Base-by-base conservation (phyloP, 2,113 vertebrate genomes). In the Nothocercus julius region DNA sequence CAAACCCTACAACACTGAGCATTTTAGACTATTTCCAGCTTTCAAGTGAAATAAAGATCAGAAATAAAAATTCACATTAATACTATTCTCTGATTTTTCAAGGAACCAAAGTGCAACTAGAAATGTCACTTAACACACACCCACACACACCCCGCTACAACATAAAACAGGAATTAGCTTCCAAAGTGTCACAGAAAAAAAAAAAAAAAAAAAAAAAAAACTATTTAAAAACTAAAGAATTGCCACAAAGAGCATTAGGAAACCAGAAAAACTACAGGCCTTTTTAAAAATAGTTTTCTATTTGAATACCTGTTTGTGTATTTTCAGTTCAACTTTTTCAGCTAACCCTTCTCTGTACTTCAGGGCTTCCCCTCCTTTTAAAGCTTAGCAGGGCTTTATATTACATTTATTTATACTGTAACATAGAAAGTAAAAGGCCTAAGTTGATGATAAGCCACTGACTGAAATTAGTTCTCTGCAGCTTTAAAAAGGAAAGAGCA, bases 1-100 rank as follows among this genome's bases (percentile, higher is more conserved):
- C 34, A 84, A 51, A 11, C 38, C 82, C 2, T 13, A 53, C 0
- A 53, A 25, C 16, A 49, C 11, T 1, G 2, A 40, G 66, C 2
- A 1, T 38, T 18, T 4, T 9, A 27, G 7, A 19, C 5, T n/a
- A 11, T 67, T 73, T 69, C 88, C 45, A 67, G 28, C 38, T 64
- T 32, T 82, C 20, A 42, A 42, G 7, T 32, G 21, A 7, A 1
- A 4, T 13, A 17, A 69, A 24, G 17, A 30, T 21, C 19, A 64
- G 38, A 13, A 58, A 27, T 36, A 40, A 19, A 21, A 34, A 40
- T 58, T 32, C 8, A 38, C 11, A 9, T n/a, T 28, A 38, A 24
- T 38, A 13, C 27, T 49, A 36, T 13, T 51, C 54, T 58, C 54
- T 72, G 47, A 30, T 53, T 53, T 72, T 72, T 72, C 34, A 36